A percentile compares a stretch with the other conserved stretches of the same genome.
phyloP scores from a whole-genome alignment of 2,888 invertebrate species.

The Cinara cedri region DNA sequence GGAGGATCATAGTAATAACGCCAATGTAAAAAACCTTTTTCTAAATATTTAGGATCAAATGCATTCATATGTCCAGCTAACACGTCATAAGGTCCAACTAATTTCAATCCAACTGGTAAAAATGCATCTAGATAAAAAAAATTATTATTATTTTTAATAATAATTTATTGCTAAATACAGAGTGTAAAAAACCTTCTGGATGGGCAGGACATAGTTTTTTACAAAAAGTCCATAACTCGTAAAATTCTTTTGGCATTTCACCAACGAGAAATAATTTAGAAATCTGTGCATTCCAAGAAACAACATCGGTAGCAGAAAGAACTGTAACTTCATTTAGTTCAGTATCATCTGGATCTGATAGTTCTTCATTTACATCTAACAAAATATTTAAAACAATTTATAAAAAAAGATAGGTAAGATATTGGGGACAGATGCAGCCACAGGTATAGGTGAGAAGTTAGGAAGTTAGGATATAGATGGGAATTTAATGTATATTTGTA shows the following conservation, averaged over 20 bases:
- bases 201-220: slow-evolving; percentile 66
- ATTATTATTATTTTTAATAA: background rate
- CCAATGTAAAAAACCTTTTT: slow-evolving; percentile 73
- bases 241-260: slow-evolving; percentile 90
- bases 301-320: slow-evolving; percentile 60
- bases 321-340: slow-evolving; percentile 60
- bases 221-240: slow-evolving; percentile 80
- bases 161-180: background rate
- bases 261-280: slow-evolving; percentile 79
- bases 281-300: slow-evolving; percentile 65
- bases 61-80: slow-evolving; percentile 69
- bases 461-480: too few species aligned
- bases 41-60: slow-evolving; percentile 65
- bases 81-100: slow-evolving; percentile 90
- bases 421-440: too few species aligned
- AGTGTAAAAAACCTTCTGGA: slow-evolving; percentile 64
- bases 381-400: background rate
- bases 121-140: slow-evolving; percentile 67
- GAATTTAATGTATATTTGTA: too few species aligned
- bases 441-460: too few species aligned
- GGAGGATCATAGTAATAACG: slow-evolving; percentile 93
- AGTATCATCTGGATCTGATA: background rate
- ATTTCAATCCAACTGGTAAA: slow-evolving; percentile 70
- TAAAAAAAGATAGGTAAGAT: too few species aligned
- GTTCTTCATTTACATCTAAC: slow-evolving; percentile 30